Base-by-base conservation (phyloP, 2,113 vertebrate genomes). In the Lepus americanus region DNA sequence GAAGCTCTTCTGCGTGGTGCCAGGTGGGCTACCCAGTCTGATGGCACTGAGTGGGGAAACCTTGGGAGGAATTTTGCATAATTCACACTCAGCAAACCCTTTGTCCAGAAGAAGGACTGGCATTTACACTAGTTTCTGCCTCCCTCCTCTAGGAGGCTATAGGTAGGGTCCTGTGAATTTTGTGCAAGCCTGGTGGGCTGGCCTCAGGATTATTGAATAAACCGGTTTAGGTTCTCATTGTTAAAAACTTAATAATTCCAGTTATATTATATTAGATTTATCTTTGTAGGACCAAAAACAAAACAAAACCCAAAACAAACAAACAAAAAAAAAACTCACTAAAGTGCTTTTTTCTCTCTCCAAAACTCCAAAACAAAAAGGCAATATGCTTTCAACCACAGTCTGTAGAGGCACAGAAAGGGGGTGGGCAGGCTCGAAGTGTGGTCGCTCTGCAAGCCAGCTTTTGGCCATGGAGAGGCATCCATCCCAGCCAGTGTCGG, bases 251-350 rank as follows among this genome's bases (percentile, higher is more conserved):
- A 39, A 55, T 25, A 85, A 36, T 90, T 91, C 39, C 31, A 91
- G 27, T 88, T 59, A 69, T 23, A 70, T 10, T 33, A 59, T 61
- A 73, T 88, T 83, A 67, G 13, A 83, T 64, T 90, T 84, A 66
- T 74, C 67, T 94, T 88, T 92, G 23, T 80, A 90, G 72, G 27
- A 84, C 23, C 29, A 84, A 88, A 19, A 59, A 14, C 55, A 59
- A 59, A 59, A 59, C 55, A 59, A 59, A 59, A 59, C 55, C 55
- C 55, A 17, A 44, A 44, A 59, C 55, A 59, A 59, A 59, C 10
- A 9, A 55, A 17, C 55, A 55, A 55, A 5, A 14, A 19, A 59
- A 59, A 59, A 84, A 11, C 5, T 67, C 69, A 83, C 55, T 94
- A 61, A 94, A 67, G 8, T 79, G 17, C 2, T 29, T 61, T 55